Evolutionary conservation across 1,140 invertebrate genomes (phyloP), one percentile per base, ranked within the genome.

Genomic region (Hyposmocoma kahamanoa): DNA sequence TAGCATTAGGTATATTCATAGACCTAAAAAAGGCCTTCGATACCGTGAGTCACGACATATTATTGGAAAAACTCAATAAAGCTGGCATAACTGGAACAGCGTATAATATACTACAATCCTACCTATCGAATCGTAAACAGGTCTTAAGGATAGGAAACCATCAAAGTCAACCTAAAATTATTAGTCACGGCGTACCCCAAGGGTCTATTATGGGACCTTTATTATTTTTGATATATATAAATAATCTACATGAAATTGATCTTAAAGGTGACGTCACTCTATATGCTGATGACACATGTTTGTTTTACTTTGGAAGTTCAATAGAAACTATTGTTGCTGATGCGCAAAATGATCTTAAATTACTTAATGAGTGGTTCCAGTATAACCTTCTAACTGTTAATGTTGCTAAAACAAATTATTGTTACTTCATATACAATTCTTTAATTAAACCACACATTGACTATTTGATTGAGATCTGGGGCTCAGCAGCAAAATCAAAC

Each of bases 21-120:
- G 38, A 41, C 11, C 20, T 41, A 5, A 21, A 41, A 22, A 41
- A 41, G 38, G 38, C 38, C 4, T 41, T 41, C 20, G 38, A 41
- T 13, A 41, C 38, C 18, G 15, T 41, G 8, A 41, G 38, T 41
- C 19, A 21, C 20, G n/a, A 41, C 9, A 41, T 41, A 8, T 22
- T 41, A 11, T 21, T 41, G 3, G 19, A 41, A n/a, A 41, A 41
- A 20, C 38, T 41, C 1, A 41, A 21, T 13, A 41, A 22, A n/a
- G 22, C 22, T n/a, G 10, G 38, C 9, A 9, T 41, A 8, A 19
- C 10, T 11, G 38, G 38, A 21, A 15, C 9, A n/a, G 38, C 38
- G 10, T 15, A 21, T 10, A 15, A 41, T 41, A 22, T 41, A 11
- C 15, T 41, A 9, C 20, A 21, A 21, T 21, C 38, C 8, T 41